phyloP scores from a whole-genome alignment of 2,113 vertebrate genomes.

The Ploceus nigricollis region DNA sequence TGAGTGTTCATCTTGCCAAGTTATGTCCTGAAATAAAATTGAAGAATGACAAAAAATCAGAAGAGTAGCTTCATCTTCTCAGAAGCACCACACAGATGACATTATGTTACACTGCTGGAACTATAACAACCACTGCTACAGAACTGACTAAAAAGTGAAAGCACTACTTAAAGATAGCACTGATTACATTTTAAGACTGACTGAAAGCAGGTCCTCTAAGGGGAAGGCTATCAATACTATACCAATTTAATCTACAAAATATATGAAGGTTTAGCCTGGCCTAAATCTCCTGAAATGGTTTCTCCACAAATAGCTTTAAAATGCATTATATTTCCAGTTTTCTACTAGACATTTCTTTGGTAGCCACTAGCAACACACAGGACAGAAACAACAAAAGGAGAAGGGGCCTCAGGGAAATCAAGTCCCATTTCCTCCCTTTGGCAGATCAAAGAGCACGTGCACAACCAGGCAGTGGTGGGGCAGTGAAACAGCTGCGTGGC shows the following conservation, averaged over 20 bases:
- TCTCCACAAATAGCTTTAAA: background rate
- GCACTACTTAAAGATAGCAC: background rate
- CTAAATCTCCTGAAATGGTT: background rate
- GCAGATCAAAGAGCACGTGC: fast-evolving
- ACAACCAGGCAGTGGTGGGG: background rate
- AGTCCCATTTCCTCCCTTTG: background rate
- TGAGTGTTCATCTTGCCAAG: constrained; percentile 98
- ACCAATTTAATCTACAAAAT: background rate
- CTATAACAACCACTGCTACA: background rate
- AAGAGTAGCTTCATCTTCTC: background rate
- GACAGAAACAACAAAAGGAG: background rate
- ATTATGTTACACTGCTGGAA: background rate
- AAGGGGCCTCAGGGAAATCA: background rate
- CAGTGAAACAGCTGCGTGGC: background rate
- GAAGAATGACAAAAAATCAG: constrained; percentile 50
- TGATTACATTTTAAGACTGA: background rate
- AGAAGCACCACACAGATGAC: background rate
- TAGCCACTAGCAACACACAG: background rate
- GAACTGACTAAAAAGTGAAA: background rate
- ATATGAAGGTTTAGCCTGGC: background rate
- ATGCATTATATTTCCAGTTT: background rate
- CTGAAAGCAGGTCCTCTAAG: background rate
- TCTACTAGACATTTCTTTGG: background rate
- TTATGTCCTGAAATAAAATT: constrained; percentile 86
- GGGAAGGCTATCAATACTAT: background rate